phyloP scores from a whole-genome alignment of 35 echinoderm and acorn worm species.

The Apostichopus parvimensis region DNA sequence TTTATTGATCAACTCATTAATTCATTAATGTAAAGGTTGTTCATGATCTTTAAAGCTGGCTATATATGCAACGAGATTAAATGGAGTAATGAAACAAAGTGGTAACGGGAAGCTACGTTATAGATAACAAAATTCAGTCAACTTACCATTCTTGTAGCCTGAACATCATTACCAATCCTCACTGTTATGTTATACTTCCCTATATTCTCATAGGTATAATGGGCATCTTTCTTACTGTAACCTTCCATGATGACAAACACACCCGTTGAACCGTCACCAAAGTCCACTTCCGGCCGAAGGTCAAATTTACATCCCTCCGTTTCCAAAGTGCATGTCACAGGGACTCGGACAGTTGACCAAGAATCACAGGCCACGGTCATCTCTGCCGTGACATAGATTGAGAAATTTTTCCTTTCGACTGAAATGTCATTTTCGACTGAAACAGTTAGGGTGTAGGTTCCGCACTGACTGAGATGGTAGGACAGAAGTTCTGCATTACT shows the following conservation, averaged over 20 bases:
- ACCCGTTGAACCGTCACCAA: neutral
- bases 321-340: neutral
- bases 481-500: neutral
- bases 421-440: neutral
- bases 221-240: neutral
- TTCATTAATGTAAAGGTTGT: no score
- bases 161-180: neutral
- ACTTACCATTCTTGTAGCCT: neutral
- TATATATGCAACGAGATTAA: no score
- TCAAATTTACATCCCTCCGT: neutral
- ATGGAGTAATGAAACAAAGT: no score
- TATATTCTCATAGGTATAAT: neutral
- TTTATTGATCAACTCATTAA: no score
- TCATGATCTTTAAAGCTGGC: no score
- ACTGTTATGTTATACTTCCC: constrained; percentile 14
- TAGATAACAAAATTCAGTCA: neutral
- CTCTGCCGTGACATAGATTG: neutral
- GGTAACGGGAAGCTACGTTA: no score
- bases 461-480: neutral
- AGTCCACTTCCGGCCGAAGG: neutral
- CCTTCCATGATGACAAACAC: neutral
- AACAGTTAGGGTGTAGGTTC: neutral
- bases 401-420: neutral
- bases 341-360: neutral
- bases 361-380: neutral